Base-by-base conservation (phyloP, 2,888 invertebrate species). In the Lymantria dispar region DNA sequence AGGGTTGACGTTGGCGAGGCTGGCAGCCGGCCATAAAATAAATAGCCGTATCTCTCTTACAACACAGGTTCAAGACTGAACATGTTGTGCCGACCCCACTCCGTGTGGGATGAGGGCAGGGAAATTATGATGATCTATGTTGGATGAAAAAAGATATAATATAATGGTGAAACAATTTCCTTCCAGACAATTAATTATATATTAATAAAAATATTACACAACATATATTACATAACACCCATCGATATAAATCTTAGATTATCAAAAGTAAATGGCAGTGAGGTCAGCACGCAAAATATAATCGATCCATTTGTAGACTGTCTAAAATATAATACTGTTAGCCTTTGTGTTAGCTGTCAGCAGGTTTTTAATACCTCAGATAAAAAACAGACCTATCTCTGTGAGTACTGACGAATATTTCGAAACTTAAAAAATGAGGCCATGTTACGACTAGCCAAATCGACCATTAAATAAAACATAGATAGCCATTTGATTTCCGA, bases 341-440 rank as follows among this genome's bases (percentile, higher is more conserved):
- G 78, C 77, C 80, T 84, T 87, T 84, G 84, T 85, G 82, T 77
- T 64, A 73, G 76, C 78, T 78, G 80, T 81, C 81, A 76, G 63
- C 78, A 71, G 72, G 63, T 63, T 67, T 64, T 79, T 80, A 80
- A 78, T 73, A 76, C 22, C 22, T 3, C 5, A 22, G 22, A 22
- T 22, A 22, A 22, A 5, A 5, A 22, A 22, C 5, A 22, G 22
- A 22, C 5, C n/a, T n/a, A n/a, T n/a, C n/a, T n/a, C n/a, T n/a
- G n/a, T n/a, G n/a, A n/a, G 22, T 22, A 22, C 5, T 3, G 22
- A 22, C 73, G 80, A 75, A 76, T 77, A 83, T 87, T 85, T 80
- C 78, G 78, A 66, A 79, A 83, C 74, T 77, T 88, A 86, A 88
- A 85, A 89, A 89, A 91, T 88, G 88, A 80, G 78, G 66, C 60